Base-by-base conservation (phyloP, 2,797 vertebrate species). In the Diceros bicornis region DNA sequence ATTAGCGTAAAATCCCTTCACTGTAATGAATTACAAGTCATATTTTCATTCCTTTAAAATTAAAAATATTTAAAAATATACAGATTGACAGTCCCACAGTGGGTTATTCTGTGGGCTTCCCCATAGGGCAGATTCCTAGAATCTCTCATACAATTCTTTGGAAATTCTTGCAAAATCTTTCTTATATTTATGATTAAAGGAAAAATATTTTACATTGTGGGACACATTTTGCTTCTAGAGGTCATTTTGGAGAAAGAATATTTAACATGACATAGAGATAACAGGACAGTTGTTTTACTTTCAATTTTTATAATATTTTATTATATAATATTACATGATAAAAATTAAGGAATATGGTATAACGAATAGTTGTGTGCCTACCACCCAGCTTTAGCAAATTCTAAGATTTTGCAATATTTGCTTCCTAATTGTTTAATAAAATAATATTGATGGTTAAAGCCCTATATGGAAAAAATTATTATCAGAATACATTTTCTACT, bases 31-130 rank as follows among this genome's bases (percentile, higher is more conserved):
- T 77, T 91, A 34, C 1, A 94, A 83, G 59, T n/a, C 85, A 47
- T 62, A 59, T 81, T 84, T 94, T 82, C 32, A 11, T 82, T 91
- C 21, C 34, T 79, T 96, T 64, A 79, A 59, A 83, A 90, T 34
- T 52, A 23, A 94, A 88, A 91, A 74, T 37, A 82, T 9, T 77
- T 90, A 8, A 66, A 74, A 17, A 64, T 79, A 27, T 8, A 20
- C 18, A 62, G 14, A 75, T 41, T 69, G 6, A 57, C 12, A 84
- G 32, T 34, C 44, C 47, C 32, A 14, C 29, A 83, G 59, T n/a
- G 41, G 0, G 7, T 9, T 88, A 7, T 74, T 50, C 27, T 57
- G 2, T 10, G 4, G 32, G 16, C 18, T 64, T 66, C 44, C 17
- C 47, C 18, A 4, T 14, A 44, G 50, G 20, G 44, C 18, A 50